Base-by-base conservation (phyloP, 2,113 vertebrate genomes). In the Oxyura jamaicensis region DNA sequence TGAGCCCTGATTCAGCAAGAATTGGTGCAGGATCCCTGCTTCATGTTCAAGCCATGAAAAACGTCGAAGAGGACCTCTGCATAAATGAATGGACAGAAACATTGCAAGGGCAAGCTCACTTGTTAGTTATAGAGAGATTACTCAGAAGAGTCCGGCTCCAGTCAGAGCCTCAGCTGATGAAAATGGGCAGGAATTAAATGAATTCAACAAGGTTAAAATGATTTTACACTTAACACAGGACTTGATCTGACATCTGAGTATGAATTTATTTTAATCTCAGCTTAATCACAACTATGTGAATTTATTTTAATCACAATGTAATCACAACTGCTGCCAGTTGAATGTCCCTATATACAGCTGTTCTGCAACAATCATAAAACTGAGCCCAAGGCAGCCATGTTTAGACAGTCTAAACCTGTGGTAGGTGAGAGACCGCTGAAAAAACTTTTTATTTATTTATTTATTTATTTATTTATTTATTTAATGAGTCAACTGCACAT, bases 1-100 rank as follows among this genome's bases (percentile, higher is more conserved):
- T 79, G 66, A 93, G 73, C 66, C 52, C 83, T 96, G 92, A 95
- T 73, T 95, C 96, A 95, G 88, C 92, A 96, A 75, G 66, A 89
- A 50, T 18, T 73, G 23, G 71, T 90, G 50, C 59, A 62, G 62
- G 55, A 78, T 79, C 83, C 71, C 71, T 73, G 59, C 67, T 93
- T 82, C 77, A 4, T 62, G 41, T 84, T 94, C 41, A 76, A 66
- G 36, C 69, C 88, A 72, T 60, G 90, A 66, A 33, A 84, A 91
- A 75, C 33, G 7, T 3, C 46, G 80, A 72, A 13, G 28, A 84
- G 74, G 17, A 92, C 21, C 36, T 69, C 60, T 46, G 8, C 58
- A 44, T 68, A 83, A 83, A 86, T 42, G 16, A 91, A 86, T 50
- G n/a, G 48, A 33, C 6, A 65, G 53, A 79, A 81, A 86, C 35